Conservation (phyloP, 2,113 vertebrate species). For the Silurus asotus region DNA sequence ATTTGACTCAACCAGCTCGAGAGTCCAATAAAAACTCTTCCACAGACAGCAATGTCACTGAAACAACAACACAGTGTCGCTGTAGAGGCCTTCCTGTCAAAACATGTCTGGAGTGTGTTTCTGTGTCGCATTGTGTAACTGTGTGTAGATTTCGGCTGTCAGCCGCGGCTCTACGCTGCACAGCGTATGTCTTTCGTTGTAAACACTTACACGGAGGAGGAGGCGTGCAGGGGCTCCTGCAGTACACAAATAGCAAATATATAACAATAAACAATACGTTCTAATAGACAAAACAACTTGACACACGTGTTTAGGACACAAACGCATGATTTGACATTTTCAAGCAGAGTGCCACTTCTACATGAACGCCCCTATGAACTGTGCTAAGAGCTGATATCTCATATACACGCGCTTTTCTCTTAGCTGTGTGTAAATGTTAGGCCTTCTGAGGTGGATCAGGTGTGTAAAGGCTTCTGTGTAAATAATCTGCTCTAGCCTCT, state of each 20-base stretch:
- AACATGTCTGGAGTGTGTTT: background rate
- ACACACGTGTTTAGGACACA: background rate
- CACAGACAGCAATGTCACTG: background rate
- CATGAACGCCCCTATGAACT: background rate
- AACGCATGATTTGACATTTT: background rate
- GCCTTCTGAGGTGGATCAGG: constrained; percentile 14
- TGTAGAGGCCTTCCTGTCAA: background rate
- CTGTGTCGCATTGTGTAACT: background rate
- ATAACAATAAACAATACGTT: background rate
- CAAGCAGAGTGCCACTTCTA: background rate
- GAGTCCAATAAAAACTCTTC: background rate
- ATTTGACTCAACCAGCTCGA: background rate
- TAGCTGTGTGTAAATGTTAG: constrained; percentile 18
- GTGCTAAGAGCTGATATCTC: background rate
- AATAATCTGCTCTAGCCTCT: background rate
- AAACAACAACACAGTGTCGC: background rate
- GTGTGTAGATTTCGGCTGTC: background rate
- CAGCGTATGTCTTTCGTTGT: background rate
- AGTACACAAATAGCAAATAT: background rate
- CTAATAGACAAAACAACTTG: background rate
- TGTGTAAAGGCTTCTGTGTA: background rate
- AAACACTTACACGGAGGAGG: background rate
- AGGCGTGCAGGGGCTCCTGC: background rate
- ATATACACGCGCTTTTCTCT: background rate
- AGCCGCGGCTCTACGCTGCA: background rate